phyloP scores from a whole-genome alignment of 2,888 invertebrate genomes.

The Thalpophila matura region DNA sequence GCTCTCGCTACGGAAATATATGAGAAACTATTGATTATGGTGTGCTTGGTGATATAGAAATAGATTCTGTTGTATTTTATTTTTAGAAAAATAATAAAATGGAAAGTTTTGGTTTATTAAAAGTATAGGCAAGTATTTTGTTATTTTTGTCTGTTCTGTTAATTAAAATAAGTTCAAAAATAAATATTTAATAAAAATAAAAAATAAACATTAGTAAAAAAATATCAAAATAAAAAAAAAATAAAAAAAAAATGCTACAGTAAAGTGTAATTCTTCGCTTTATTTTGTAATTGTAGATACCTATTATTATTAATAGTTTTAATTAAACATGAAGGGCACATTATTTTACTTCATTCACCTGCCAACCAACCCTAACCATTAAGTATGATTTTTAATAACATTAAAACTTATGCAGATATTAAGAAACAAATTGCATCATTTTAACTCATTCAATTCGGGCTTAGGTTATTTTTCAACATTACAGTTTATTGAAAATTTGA shows the following conservation, averaged over 20 bases:
- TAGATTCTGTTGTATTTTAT: neutral
- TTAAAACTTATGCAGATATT: conserved; percentile 9
- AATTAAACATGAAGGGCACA: neutral
- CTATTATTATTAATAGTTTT: neutral
- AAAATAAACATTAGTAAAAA: too few species aligned
- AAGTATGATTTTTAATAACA: neutral
- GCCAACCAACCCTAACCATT: conserved; percentile 6
- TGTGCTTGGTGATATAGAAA: neutral
- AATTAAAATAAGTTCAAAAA: too few species aligned
- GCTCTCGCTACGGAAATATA: conserved; percentile 63
- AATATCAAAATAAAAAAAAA: neutral
- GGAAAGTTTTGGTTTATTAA: too few species aligned
- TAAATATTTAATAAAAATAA: too few species aligned
- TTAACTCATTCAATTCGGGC: conserved; percentile 2
- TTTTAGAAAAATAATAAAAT: neutral
- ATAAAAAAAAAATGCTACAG: neutral
- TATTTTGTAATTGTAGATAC: neutral
- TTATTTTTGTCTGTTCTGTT: too few species aligned
- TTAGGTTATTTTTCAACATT: too few species aligned
- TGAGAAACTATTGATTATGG: conserved; percentile 41
- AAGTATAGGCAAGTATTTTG: too few species aligned
- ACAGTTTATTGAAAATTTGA: too few species aligned
- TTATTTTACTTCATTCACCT: conserved; percentile 10
- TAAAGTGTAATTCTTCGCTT: neutral
- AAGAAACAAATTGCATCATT: neutral